These are phyloP conservation scores for Sus cebifrons DNA, from an alignment of 2,797 vertebrate genomes.

Conservation along the genomic window DNA sequence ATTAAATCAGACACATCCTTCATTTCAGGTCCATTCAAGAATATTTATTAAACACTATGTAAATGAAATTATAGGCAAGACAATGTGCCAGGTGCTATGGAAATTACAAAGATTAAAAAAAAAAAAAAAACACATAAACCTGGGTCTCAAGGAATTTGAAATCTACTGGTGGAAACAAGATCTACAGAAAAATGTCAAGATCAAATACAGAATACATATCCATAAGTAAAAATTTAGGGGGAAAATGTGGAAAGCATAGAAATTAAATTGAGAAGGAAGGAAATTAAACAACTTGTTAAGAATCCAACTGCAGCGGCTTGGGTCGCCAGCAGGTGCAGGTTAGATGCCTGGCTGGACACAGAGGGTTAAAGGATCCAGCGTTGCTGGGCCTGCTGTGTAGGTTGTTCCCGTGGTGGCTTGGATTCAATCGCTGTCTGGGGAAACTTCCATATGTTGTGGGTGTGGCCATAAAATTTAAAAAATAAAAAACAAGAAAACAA, in stretches of 20 bases:
- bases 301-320: too few relatives aligned
- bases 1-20: background rate
- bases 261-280: background rate
- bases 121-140: background rate
- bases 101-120: conserved; percentile 38
- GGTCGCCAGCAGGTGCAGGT: too few relatives aligned
- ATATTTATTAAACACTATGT: background rate
- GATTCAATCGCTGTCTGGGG: too few relatives aligned
- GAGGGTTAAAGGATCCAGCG: too few relatives aligned
- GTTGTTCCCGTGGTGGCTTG: too few relatives aligned
- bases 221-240: background rate
- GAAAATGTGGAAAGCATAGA: background rate
- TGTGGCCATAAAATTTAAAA: too few relatives aligned
- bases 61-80: background rate
- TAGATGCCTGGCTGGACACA: too few relatives aligned
- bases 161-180: background rate
- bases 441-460: too few relatives aligned
- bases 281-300: too few relatives aligned
- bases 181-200: conserved; percentile 8
- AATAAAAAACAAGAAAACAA: background rate
- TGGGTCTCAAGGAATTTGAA: background rate
- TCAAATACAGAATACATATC: background rate
- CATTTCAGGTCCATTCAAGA: background rate
- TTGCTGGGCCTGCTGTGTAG: too few relatives aligned
- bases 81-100: background rate